These are phyloP conservation scores for Carollia perspicillata DNA, from an alignment of 2,113 vertebrate genomes.

Conservation along the genomic window DNA sequence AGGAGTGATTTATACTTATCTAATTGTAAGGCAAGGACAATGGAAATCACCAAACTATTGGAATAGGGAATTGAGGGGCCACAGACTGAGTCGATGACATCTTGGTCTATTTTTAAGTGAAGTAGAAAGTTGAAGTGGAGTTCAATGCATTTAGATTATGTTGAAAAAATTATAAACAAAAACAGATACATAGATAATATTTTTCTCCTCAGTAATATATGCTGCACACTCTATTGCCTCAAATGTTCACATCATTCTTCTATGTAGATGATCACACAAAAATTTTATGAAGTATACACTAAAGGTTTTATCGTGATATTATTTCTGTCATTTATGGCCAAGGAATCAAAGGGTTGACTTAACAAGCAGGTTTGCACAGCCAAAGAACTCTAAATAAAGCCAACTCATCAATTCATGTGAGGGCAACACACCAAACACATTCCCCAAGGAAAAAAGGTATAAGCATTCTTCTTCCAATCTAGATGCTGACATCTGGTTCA, in stretches of 20 bases:
- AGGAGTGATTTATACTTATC: neutral
- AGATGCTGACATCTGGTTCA: neutral
- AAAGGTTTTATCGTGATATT: neutral
- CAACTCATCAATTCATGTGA: rapidly evolving
- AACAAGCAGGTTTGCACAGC: neutral
- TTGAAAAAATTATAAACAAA: neutral
- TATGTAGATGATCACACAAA: rapidly evolving
- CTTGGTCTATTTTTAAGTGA: neutral
- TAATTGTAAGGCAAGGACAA: neutral
- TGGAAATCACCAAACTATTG: neutral
- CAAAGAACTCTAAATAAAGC: rapidly evolving
- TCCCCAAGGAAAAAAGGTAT: neutral
- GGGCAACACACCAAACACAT: neutral
- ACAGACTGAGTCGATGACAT: neutral
- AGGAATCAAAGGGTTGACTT: neutral
- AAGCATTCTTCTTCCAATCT: neutral
- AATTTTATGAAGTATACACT: neutral
- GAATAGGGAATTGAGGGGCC: neutral
- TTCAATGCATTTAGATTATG: neutral
- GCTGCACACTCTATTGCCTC: neutral
- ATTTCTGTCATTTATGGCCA: neutral
- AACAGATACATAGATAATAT: neutral
- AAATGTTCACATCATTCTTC: neutral
- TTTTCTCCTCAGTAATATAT: neutral
- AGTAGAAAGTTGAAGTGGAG: neutral